Percentiles rank a stretch among this genome's conserved stretches.
Conservation (phyloP, 1,140 invertebrate species). For the Solenopsis invicta region DNA sequence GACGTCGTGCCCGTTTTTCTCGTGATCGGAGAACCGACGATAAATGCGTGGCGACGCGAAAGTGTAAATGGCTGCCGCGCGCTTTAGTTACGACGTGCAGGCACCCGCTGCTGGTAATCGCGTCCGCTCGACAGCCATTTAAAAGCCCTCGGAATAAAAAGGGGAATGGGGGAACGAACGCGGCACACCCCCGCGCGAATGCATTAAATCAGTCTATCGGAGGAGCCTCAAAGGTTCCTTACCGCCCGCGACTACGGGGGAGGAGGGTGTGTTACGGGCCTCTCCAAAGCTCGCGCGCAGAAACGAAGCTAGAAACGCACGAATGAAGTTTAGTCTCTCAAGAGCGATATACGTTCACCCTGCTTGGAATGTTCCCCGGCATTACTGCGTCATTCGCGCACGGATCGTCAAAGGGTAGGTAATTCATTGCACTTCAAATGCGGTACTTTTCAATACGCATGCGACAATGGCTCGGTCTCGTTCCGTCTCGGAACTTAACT, state of each 20-base stretch:
- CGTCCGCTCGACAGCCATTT: constrained; percentile 60
- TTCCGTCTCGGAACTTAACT: neutral
- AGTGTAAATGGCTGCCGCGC: constrained; percentile 50
- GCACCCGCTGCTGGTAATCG: constrained; percentile 48
- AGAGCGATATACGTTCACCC: constrained; percentile 38
- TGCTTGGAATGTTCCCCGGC: constrained; percentile 25
- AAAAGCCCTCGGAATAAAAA: constrained; percentile 59
- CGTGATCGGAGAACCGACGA: constrained; percentile 40
- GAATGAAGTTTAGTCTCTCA: constrained; percentile 60
- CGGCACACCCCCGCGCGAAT: constrained; percentile 28
- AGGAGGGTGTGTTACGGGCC: neutral
- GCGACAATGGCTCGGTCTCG: constrained; percentile 36
- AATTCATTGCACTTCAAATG: constrained; percentile 57
- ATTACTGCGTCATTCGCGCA: constrained; percentile 42
- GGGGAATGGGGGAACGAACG: constrained; percentile 24
- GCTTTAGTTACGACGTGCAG: constrained; percentile 40
- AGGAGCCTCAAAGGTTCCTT: constrained; percentile 58
- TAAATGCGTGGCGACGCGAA: constrained; percentile 55
- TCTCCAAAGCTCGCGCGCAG: constrained; percentile 12
- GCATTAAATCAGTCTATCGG: constrained; percentile 59
- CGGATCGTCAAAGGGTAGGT: constrained; percentile 58
- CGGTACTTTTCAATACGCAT: constrained; percentile 25
- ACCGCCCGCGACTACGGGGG: neutral
- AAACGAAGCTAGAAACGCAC: constrained; percentile 26
- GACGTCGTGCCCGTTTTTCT: constrained; percentile 43